Evolutionary conservation across 2,888 invertebrate species (phyloP).

Genomic region (Cephus pulcher): DNA sequence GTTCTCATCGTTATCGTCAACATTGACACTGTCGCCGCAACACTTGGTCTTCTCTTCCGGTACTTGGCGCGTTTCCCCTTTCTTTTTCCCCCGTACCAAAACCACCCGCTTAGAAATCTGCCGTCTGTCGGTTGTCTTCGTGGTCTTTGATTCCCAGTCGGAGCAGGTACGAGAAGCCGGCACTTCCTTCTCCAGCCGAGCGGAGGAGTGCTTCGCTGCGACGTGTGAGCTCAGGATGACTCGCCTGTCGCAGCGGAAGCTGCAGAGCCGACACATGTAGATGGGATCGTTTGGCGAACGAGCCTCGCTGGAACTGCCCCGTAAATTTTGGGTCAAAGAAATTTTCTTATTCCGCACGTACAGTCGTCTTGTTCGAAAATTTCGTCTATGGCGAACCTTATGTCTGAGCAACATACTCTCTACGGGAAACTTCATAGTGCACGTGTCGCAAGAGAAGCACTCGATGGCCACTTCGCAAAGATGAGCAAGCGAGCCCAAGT

Average conservation of each 20-base stretch:
- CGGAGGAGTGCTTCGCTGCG: slow-evolving; percentile 24
- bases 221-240: slow-evolving; percentile 36
- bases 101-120: background rate
- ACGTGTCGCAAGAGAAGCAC: slow-evolving; percentile 44
- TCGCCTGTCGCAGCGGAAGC: slow-evolving; percentile 39
- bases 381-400: slow-evolving; percentile 31
- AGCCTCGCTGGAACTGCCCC: background rate
- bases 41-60: background rate
- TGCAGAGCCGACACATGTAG: slow-evolving; percentile 34
- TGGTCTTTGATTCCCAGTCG: no score
- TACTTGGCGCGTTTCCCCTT: slow-evolving; percentile 11
- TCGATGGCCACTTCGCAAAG: slow-evolving; percentile 22
- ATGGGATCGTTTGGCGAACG: background rate
- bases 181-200: no score
- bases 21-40: background rate
- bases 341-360: no score
- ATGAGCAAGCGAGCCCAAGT: slow-evolving; percentile 14
- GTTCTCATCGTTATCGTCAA: background rate
- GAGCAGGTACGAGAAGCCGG: no score
- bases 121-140: background rate
- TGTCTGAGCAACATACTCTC: slow-evolving; percentile 50
- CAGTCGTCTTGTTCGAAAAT: background rate
- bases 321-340: background rate
- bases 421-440: slow-evolving; percentile 48
- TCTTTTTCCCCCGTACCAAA: background rate